phyloP scores from a whole-genome alignment of 2,888 invertebrate species.

The Caenorhabditis becei region DNA sequence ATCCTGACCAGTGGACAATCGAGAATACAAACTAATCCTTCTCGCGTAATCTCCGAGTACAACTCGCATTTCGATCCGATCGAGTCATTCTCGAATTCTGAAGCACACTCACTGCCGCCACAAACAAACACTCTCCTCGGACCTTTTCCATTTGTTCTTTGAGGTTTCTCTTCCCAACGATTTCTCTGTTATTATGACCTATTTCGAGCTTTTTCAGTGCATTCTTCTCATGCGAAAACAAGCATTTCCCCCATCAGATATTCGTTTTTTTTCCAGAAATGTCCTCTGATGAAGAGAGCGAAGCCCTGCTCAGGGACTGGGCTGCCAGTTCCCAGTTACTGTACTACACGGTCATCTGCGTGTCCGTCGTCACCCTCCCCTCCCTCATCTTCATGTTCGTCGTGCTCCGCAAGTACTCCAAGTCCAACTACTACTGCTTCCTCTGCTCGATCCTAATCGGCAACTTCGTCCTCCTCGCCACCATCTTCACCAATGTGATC shows the following conservation, averaged over 20 bases:
- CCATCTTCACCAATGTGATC: conserved; percentile 58
- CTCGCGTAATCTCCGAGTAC: background rate
- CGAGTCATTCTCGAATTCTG: background rate
- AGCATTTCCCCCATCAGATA: background rate
- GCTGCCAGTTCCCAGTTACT: conserved; percentile 42
- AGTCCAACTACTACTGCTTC: conserved; percentile 64
- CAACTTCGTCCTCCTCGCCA: conserved; percentile 64
- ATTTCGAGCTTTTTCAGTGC: background rate
- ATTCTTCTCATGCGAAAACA: conserved; percentile 6
- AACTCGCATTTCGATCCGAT: conserved; percentile 1
- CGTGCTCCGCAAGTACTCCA: conserved; percentile 29
- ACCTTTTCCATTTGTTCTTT: background rate
- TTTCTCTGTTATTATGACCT: conserved; percentile 1
- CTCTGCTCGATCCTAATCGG: conserved; percentile 64
- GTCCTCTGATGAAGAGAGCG: conserved; percentile 18
- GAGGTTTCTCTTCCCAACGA: background rate
- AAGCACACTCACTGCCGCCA: background rate
- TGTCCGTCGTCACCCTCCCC: conserved; percentile 49
- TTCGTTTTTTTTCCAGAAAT: too few relatives aligned
- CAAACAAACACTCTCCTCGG: background rate
- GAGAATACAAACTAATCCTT: background rate
- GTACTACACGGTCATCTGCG: conserved; percentile 52
- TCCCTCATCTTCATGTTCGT: conserved; percentile 31
- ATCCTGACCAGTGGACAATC: background rate
- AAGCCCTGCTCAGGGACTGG: conserved; percentile 45